Evolutionary conservation across 1,140 invertebrate species (phyloP), one percentile per base, ranked within the genome.

Genomic region (Mercenaria mercenaria): DNA sequence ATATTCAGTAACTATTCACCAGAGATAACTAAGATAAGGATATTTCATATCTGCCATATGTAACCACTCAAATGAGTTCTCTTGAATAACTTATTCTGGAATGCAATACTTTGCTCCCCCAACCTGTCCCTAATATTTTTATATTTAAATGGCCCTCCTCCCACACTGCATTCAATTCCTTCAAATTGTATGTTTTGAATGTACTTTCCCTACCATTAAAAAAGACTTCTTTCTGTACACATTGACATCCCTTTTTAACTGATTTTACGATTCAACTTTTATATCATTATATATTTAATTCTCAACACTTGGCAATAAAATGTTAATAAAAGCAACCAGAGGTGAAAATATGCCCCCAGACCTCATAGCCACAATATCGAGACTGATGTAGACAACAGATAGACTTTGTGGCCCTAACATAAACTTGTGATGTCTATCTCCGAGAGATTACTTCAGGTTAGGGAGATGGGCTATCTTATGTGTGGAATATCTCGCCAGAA

Each of bases 401-500:
- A 47, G 34, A 79, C 74, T 34, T 39, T 1, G 34, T 39, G 67
- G 67, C 67, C 67, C 34, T 32, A 79, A 50, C 29, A 34, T 8
- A 56, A 56, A 26, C 41, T 4, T 15, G 4, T 79, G 74, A 79
- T 79, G n/a, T n/a, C 41, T 79, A 79, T 79, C 74, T 79, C 10
- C 20, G 43, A 47, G 43, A 15, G 26, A 47, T 56, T 50, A 56
- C 10, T 29, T 34, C 47, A 18, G 29, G 74, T 56, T 26, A 20
- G 50, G 15, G 50, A 79, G 41, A 72, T 72, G 67, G 67, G 18
- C 11, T 82, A 82, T 82, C 56, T 59, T 8, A 82, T 59, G 79
- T 82, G 79, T 82, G 52, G 29, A 39, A 82, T 15, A 82, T 82
- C 79, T 82, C 79, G 61, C 79, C 79, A 79, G 34, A 41, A 52